Evolutionary conservation across 2,113 vertebrate species (phyloP), one percentile per base, ranked within the genome.

Genomic region (Chlorodrepanis virens): DNA sequence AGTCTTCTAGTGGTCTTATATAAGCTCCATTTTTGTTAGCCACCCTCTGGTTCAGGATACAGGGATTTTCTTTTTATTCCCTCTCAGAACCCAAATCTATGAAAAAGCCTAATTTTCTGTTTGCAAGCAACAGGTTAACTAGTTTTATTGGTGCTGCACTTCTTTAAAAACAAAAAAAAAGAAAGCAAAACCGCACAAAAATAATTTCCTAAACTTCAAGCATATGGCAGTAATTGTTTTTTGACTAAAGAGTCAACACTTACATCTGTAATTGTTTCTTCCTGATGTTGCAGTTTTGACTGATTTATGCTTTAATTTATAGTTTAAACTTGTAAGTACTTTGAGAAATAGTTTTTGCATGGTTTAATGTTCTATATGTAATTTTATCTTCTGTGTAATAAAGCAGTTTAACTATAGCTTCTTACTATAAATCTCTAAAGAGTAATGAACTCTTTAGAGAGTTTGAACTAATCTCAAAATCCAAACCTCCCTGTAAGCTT

Each of bases 251-350:
- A 93, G 39, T 25, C 29, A 95, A 88, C 49, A 53, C 56, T 95
- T 91, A 50, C 5, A 83, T 94, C 67, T 89, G 65, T 94, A 87
- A 80, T 94, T 93, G 89, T 91, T 93, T 93, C 60, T 93, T 93
- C 76, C 50, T 87, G 37, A 89, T 96, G 69, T 75, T 94, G 56
- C 44, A 72, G 70, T 95, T 95, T 92, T 93, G 86, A 95, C 80
- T 93, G 93, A 95, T 93, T 83, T 75, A 94, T 95, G 60, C 15
- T 80, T 92, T 96, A 91, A 90, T 95, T 91, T 93, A 86, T 95
- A 74, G 76, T 39, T 95, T 72, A 59, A 67, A 64, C 52, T 91
- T 83, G 90, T 71, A 96, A 93, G 54, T 92, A 87, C 56, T 92
- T 79, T 40, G 39, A 85, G 57, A 52, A 89, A 80, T 60, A 42